Base-by-base conservation (phyloP, 2,888 invertebrate genomes). In the Carpatolechia fugitivella region DNA sequence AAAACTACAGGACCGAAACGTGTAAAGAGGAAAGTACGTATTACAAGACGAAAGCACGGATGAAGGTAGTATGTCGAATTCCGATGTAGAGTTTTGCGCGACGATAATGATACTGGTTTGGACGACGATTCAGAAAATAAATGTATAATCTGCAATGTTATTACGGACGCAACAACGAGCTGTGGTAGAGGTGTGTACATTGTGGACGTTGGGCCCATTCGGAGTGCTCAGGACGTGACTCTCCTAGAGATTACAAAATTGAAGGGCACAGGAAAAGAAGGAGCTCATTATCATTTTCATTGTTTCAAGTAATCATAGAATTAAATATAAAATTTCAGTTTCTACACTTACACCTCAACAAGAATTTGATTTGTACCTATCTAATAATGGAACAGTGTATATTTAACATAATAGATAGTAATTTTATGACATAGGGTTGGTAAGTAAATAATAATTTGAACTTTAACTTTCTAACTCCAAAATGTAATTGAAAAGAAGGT, bases 301-400 rank as follows among this genome's bases (percentile, higher is more conserved):
- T 53, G 56, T 56, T 56, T 56, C 53, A 50, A 46, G 53, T 52
- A 53, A 56, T 56, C 53, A 56, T 49, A 56, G 56, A 50, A 53
- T 53, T 56, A 53, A 53, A 35, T 53, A 52, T 53, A 56, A 56
- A 56, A 56, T 56, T 56, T 53, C 44, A 56, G 41, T 56, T 53
- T 56, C 33, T 56, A 53, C 49, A 56, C 53, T 53, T 56, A 56
- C 53, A 56, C 36, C 44, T 56, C 56, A 49, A 56, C 41, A 53
- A 24, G 41, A 56, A 53, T 56, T 31, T 44, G 56, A 56, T 53
- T 56, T 33, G 56, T 56, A 53, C 53, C 41, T 40, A 56, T 53
- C 52, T 48, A 56, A 52, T 49, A 40, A 44, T 18, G 44, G 44
- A 20, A 44, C 44, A 44, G 54, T 54, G 31, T 48, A 54, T 48